These are phyloP conservation scores for Uloborus diversus DNA, from an alignment of 1,140 invertebrate genomes.

Conservation along the genomic window DNA sequence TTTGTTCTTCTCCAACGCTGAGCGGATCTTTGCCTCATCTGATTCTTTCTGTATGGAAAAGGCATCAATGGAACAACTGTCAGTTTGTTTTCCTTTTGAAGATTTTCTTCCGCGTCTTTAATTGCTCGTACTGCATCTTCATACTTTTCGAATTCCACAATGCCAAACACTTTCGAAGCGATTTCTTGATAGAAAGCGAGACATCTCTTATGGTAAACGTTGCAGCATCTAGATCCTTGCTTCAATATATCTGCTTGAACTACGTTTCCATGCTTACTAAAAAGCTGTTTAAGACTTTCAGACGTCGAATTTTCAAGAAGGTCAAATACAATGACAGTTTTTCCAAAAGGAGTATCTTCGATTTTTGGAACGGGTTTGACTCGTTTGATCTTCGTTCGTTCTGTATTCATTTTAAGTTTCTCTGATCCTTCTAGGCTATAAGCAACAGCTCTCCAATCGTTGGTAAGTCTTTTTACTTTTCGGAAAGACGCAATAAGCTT, in stretches of 20 bases:
- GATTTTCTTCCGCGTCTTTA: slow-evolving; percentile 24
- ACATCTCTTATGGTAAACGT: slow-evolving; percentile 34
- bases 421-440: slow-evolving; percentile 80
- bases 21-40: too few species aligned
- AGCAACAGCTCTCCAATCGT: slow-evolving; percentile 92
- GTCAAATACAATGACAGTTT: slow-evolving; percentile 86
- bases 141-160: slow-evolving; percentile 32
- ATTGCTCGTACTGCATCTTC: slow-evolving; percentile 3
- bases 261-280: slow-evolving; percentile 25
- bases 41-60: neutral
- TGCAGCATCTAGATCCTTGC: neutral
- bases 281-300: slow-evolving; percentile 87
- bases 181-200: slow-evolving; percentile 5
- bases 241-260: slow-evolving; percentile 14
- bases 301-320: slow-evolving; percentile 84
- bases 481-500: slow-evolving; percentile 75
- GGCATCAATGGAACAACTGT: slow-evolving; percentile 23
- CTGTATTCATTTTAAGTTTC: slow-evolving; percentile 88
- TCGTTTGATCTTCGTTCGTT: slow-evolving; percentile 87
- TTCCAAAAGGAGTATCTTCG: slow-evolving; percentile 86
- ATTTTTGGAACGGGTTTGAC: slow-evolving; percentile 84
- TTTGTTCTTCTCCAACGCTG: too few species aligned
- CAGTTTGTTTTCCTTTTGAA: slow-evolving; percentile 44
- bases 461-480: slow-evolving; percentile 80
- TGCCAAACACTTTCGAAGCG: neutral